Evolutionary conservation across 2,888 invertebrate genomes (phyloP).

Genomic region (Coecobrya sp.): DNA sequence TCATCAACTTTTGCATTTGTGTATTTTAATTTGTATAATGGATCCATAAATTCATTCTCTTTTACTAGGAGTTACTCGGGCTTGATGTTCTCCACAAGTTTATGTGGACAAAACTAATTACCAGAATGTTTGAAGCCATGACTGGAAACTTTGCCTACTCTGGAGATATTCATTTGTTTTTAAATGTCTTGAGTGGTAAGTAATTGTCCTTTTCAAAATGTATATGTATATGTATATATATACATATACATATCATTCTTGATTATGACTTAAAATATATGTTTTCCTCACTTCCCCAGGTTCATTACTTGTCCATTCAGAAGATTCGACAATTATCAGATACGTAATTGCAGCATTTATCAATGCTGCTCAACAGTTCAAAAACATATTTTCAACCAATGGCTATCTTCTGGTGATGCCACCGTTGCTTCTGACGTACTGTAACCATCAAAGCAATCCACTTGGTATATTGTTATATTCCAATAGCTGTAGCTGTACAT

Average conservation of each 20-base stretch:
- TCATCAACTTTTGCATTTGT: slow-evolving; percentile 40
- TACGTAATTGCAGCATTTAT: slow-evolving; percentile 99
- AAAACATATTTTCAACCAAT: slow-evolving; percentile 99
- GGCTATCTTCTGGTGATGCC: slow-evolving; percentile 99
- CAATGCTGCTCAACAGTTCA: slow-evolving; percentile 99
- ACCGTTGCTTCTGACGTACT: slow-evolving; percentile 98
- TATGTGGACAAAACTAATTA: slow-evolving; percentile 99
- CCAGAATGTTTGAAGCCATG: slow-evolving; percentile 99
- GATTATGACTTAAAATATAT: too few species aligned
- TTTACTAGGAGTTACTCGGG: slow-evolving; percentile 93
- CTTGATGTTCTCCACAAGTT: slow-evolving; percentile 98
- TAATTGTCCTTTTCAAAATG: not conserved
- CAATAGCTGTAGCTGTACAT: too few species aligned
- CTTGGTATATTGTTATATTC: slow-evolving; percentile 72
- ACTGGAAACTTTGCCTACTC: slow-evolving; percentile 98
- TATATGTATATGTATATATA: too few species aligned
- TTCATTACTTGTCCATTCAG: slow-evolving; percentile 98
- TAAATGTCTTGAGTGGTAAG: slow-evolving; percentile 97
- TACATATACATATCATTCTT: not conserved
- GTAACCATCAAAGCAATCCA: slow-evolving; percentile 98
- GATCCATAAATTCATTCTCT: slow-evolving; percentile 28
- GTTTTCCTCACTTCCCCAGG: too few species aligned
- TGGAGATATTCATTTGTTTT: slow-evolving; percentile 98
- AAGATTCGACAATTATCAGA: slow-evolving; percentile 97
- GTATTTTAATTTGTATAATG: not conserved